Percentiles rank a stretch among this genome's conserved stretches.
These are phyloP conservation scores for Apamea sordens DNA, from an alignment of 2,888 invertebrate species.

Conservation along the genomic window DNA sequence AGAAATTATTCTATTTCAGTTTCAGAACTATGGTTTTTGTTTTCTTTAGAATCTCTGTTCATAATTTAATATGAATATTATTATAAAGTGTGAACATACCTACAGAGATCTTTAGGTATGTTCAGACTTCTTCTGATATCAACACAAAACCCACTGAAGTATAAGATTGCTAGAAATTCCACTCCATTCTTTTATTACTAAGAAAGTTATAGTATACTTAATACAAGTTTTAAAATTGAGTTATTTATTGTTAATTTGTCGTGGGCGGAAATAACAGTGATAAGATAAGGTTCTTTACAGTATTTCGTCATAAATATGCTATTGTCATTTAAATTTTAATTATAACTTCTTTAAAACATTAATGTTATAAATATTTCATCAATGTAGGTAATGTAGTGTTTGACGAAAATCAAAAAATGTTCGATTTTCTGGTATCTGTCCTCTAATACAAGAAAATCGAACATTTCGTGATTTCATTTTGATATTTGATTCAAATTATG, in stretches of 20 bases:
- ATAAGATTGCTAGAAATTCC: background rate
- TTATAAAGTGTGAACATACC: background rate
- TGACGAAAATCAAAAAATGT: no score
- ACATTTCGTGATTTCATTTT: background rate
- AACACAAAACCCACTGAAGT: background rate
- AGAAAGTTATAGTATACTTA: background rate
- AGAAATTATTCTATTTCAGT: background rate
- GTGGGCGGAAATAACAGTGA: conserved; percentile 36
- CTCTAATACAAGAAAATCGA: background rate
- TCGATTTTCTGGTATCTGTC: background rate
- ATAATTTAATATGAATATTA: background rate
- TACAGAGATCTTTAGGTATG: background rate
- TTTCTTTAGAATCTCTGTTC: background rate
- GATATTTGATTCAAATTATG: background rate
- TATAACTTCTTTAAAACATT: background rate
- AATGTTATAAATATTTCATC: background rate
- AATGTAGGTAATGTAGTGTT: background rate
- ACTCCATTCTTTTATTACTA: background rate
- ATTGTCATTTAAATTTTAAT: background rate
- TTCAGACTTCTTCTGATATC: background rate
- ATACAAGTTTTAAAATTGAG: background rate
- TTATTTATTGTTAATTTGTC: background rate
- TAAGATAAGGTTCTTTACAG: conserved; percentile 39
- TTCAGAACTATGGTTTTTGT: background rate
- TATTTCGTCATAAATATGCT: conserved; percentile 5